These are phyloP conservation scores for Champsocephalus gunnari DNA, from an alignment of 2,797 vertebrate genomes.

Conservation along the genomic window DNA sequence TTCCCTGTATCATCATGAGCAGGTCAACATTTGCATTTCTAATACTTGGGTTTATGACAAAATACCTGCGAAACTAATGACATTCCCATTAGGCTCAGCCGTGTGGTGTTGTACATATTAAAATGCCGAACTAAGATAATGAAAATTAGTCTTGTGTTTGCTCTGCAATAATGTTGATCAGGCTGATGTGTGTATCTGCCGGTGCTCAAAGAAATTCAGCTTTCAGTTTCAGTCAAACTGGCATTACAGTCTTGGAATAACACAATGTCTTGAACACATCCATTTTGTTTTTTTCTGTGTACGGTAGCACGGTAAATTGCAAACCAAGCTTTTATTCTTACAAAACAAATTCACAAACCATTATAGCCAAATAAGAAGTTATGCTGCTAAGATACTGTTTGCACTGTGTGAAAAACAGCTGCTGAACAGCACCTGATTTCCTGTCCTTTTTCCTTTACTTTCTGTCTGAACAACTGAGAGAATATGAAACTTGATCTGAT, in stretches of 20 bases:
- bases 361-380: not conserved
- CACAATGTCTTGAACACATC: not conserved
- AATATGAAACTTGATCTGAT: slow-evolving; percentile 55
- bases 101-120: not conserved
- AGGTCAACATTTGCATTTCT: not conserved
- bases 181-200: not conserved
- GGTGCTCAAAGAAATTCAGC: not conserved
- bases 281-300: not conserved
- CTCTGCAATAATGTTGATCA: fast-evolving
- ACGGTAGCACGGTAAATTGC: not conserved
- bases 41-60: not conserved
- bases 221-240: not conserved
- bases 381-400: not conserved
- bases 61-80: not conserved
- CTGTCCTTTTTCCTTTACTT: slow-evolving; percentile 40
- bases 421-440: slow-evolving; percentile 43
- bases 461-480: slow-evolving; percentile 54
- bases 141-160: not conserved
- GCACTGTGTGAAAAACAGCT: slow-evolving; percentile 26
- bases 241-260: not conserved
- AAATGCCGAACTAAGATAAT: not conserved
- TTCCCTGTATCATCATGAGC: not conserved
- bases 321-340: not conserved
- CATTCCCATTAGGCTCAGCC: not conserved
- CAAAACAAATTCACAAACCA: not conserved